phyloP scores from a whole-genome alignment of 2,888 invertebrate genomes.

The Rhagophthalmus giganteus region DNA sequence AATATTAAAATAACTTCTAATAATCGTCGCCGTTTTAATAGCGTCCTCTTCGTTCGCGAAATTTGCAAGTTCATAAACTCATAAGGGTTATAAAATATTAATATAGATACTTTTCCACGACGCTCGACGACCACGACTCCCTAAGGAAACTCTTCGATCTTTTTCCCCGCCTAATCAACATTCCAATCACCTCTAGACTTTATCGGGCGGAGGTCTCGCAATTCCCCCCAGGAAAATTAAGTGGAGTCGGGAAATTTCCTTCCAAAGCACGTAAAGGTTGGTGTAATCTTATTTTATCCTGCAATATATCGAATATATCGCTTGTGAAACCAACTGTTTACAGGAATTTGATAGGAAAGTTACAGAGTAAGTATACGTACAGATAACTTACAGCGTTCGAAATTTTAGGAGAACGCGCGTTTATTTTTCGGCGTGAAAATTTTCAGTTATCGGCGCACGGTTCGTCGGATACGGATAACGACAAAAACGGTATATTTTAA shows the following conservation, averaged over 20 bases:
- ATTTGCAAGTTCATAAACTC: constrained; percentile 37
- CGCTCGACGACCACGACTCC: constrained; percentile 17
- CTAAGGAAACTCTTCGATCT: constrained; percentile 42
- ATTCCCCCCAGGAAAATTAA: constrained; percentile 56
- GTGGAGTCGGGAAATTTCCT: constrained; percentile 52
- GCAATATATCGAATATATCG: constrained; percentile 48
- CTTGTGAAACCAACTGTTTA: constrained; percentile 34
- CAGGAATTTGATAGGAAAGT: constrained; percentile 31
- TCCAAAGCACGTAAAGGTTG: constrained; percentile 45
- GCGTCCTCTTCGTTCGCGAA: constrained; percentile 11
- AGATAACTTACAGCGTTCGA: constrained; percentile 22
- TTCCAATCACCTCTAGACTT: constrained; percentile 56
- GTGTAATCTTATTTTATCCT: constrained; percentile 50
- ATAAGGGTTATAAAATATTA: constrained; percentile 40
- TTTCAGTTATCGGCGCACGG: too few relatives aligned
- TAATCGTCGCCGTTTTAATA: too few relatives aligned
- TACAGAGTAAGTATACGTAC: constrained; percentile 20
- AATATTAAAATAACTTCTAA: too few relatives aligned
- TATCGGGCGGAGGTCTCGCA: constrained; percentile 50
- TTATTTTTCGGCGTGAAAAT: too few relatives aligned
- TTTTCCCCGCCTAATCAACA: constrained; percentile 53
- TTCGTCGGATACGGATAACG: too few relatives aligned
- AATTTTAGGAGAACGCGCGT: too few relatives aligned
- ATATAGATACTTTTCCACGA: constrained; percentile 37
- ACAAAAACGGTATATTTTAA: constrained; percentile 15